Base-by-base conservation (phyloP, 1,140 invertebrate species). In the Bombus difficillimus region DNA sequence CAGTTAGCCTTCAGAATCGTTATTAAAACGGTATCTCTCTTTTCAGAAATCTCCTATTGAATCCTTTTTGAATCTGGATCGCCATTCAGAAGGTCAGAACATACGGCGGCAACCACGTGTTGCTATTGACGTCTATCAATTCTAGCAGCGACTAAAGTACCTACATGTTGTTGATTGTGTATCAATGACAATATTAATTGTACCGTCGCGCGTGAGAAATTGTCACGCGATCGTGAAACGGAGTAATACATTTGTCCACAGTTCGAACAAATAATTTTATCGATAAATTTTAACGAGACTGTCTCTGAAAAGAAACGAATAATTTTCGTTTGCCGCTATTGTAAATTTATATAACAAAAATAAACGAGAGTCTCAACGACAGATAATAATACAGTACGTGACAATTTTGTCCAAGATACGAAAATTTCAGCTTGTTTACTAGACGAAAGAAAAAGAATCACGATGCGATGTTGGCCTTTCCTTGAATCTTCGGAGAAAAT, bases 161-260 rank as follows among this genome's bases (percentile, higher is more conserved):
- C 47, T 8, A 13, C 28, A 0, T 12, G 12, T 28, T 2, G 22
- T 25, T 1, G 6, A 22, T 2, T 22, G 6, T 3, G 1, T 28
- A 74, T 41, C 62, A 4, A 43, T 74, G 57, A 43, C 12, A 18
- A 82, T 62, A 82, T 62, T 39, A 8, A 47, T 80, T 10, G 12
- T 41, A 62, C 43, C 37, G n/a, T n/a, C 34, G 2, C 8, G 4
- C 10, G 9, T 9, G 53, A 62, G 32, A 18, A 28, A 37, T 43
- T 28, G 64, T 66, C 0, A 10, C n/a, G 1, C 18, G 12, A 75
- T 34, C 53, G 0, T 13, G n/a, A n/a, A 12, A 5, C 6, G 9
- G 0, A 6, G 1, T n/a, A 25, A 41, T 64, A 64, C 28, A 8
- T n/a, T 62, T 10, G 37, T 18, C 8, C 72, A 4, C 4, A 22